phyloP scores from a whole-genome alignment of 2,797 vertebrate species.

The Todus mexicanus region DNA sequence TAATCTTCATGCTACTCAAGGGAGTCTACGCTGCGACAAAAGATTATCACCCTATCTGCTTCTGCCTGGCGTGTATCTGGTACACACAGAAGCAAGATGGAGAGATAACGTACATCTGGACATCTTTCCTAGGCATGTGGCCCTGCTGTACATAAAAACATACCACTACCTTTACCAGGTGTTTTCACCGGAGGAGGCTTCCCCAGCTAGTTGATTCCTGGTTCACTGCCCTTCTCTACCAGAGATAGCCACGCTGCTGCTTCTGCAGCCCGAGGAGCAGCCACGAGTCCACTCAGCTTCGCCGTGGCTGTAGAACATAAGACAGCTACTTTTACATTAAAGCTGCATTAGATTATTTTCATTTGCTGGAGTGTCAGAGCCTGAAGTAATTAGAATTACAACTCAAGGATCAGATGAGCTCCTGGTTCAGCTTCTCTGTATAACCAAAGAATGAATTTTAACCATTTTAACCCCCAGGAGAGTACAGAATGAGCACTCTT shows the following conservation, averaged over 20 bases:
- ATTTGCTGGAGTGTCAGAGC: neutral
- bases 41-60: neutral
- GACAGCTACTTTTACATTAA: neutral
- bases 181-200: neutral
- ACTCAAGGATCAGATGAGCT: neutral
- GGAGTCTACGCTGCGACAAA: neutral
- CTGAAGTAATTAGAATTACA: neutral
- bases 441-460: neutral
- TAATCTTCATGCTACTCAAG: slow-evolving; percentile 15
- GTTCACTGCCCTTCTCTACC: neutral
- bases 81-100: slow-evolving; percentile 3
- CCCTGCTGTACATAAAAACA: neutral
- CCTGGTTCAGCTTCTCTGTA: neutral
- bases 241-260: neutral
- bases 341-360: neutral
- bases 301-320: neutral
- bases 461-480: neutral
- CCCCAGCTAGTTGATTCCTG: neutral
- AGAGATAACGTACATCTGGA: neutral
- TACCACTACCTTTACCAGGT: neutral
- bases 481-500: neutral
- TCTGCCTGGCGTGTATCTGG: neutral
- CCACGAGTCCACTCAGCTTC: neutral
- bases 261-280: neutral
- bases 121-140: neutral